phyloP scores from a whole-genome alignment of 2,888 invertebrate genomes.

The Rhagium mordax region DNA sequence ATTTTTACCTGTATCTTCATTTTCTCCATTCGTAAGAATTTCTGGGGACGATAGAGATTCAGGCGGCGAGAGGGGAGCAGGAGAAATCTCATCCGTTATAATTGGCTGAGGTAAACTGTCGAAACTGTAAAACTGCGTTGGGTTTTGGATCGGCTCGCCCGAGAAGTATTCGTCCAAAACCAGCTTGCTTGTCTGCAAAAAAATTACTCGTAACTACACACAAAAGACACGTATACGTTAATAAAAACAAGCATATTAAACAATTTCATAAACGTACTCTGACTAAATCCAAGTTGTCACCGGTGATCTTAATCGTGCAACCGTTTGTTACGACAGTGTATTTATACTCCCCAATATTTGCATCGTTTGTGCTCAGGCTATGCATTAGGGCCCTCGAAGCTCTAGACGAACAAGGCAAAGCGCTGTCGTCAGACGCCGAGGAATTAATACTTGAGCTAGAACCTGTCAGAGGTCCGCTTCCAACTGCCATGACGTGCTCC shows the following conservation, averaged over 20 bases:
- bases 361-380: conserved; percentile 88
- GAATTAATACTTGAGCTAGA: conserved; percentile 87
- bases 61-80: conserved; percentile 63
- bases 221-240: no score
- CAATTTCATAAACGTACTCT: conserved; percentile 73
- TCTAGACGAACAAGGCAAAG: conserved; percentile 71
- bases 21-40: conserved; percentile 54
- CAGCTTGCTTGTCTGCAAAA: conserved; percentile 84
- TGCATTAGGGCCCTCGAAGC: conserved; percentile 78
- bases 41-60: conserved; percentile 64
- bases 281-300: conserved; percentile 87
- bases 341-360: conserved; percentile 89
- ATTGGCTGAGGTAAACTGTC: conserved; percentile 67
- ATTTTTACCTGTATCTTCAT: conserved; percentile 39
- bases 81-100: conserved; percentile 56
- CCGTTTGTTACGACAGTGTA: conserved; percentile 87
- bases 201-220: no score
- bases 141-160: conserved; percentile 68
- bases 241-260: no score
- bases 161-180: conserved; percentile 89
- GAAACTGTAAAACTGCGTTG: conserved; percentile 68
- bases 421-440: conserved; percentile 78
- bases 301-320: conserved; percentile 88
- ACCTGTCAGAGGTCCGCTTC: conserved; percentile 74
- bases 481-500: conserved; percentile 70